Evolutionary conservation across 2,113 vertebrate species (phyloP).

Genomic region (Sturnira hondurensis): DNA sequence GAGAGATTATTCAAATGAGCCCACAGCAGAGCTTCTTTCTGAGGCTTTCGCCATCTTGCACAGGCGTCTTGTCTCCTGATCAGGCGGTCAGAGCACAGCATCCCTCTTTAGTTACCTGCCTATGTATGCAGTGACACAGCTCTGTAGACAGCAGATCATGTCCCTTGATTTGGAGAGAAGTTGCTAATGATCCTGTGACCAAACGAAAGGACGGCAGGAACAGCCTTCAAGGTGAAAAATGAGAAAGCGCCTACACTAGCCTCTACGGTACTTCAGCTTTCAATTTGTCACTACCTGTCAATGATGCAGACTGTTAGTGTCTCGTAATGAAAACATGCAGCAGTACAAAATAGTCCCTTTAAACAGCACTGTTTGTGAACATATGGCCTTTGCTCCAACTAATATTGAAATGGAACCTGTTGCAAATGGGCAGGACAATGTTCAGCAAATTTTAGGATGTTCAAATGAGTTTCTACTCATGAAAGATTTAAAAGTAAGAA

Average conservation of each 20-base stretch:
- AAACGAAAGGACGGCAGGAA: slow-evolving; percentile 74
- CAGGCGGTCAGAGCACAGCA: slow-evolving; percentile 60
- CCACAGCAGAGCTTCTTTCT: slow-evolving; percentile 74
- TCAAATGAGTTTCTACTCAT: slow-evolving; percentile 45
- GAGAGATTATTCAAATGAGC: slow-evolving; percentile 85
- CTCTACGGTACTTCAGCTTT: not conserved
- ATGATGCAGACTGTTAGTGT: slow-evolving; percentile 40
- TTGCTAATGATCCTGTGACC: slow-evolving; percentile 64
- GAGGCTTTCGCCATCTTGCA: slow-evolving; percentile 68
- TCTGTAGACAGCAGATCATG: slow-evolving; percentile 37
- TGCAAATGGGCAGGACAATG: not conserved
- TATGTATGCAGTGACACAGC: slow-evolving; percentile 65
- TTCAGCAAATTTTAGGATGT: slow-evolving; percentile 31
- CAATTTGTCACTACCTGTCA: slow-evolving; percentile 58
- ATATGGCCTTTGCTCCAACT: not conserved
- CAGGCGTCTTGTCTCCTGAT: slow-evolving; percentile 63
- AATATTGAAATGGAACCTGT: not conserved
- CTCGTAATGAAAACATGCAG: slow-evolving; percentile 25
- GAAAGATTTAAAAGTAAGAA: slow-evolving; percentile 61
- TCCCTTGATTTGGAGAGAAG: slow-evolving; percentile 67
- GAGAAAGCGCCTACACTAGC: slow-evolving; percentile 54
- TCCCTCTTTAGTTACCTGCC: slow-evolving; percentile 51
- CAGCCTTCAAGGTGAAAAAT: slow-evolving; percentile 64
- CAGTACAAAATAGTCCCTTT: not conserved
- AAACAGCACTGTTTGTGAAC: not conserved